Base-by-base conservation (phyloP, 2,113 vertebrate species). In the Clarias batrachus region DNA sequence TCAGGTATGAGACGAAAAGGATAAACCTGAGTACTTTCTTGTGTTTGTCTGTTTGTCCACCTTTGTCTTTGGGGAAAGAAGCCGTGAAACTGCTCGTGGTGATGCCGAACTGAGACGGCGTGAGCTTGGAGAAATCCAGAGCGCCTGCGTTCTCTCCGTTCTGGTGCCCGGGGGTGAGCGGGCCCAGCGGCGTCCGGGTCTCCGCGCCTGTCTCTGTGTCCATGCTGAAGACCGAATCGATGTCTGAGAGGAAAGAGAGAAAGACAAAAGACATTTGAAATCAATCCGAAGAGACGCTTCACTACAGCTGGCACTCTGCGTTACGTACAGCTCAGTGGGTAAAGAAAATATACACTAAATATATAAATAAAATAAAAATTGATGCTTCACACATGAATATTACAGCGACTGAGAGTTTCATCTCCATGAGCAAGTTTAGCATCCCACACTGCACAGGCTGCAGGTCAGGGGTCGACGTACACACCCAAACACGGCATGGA, bases 51-150 rank as follows among this genome's bases (percentile, higher is more conserved):
- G 7, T 17, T 25, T 21, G 33, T 88, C 30, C 66, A 96, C 95
- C 94, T 94, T 93, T 94, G 57, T 6, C 23, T 27, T 86, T 84
- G 48, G 92, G 66, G 16, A 88, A 87, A 1, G 92, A 86, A 2
- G 92, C 90, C 14, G 86, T 89, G 76, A 95, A 95, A 84, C 94
- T 96, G 62, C 92, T 80, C 7, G 87, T 59, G 60, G 93, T 92
- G 81, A 96, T 95, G 54, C 94, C 94, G 88, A 95, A 94, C 77
- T 92, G 90, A 87, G 56, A 82, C 0, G 93, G 90, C 10, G 93
- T 94, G 60, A 94, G 86, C 56, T 79, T 85, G 0, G 86, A 89
- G 90, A 95, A 94, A 79, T 94, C 90, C 37, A 81, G 81, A 62
- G 71, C 5, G 41, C 63, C 57, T 5, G 3, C 30, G 12, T 8